Evolutionary conservation across 2,888 invertebrate genomes (phyloP).

Genomic region (Pristionchus fissidentatus): DNA sequence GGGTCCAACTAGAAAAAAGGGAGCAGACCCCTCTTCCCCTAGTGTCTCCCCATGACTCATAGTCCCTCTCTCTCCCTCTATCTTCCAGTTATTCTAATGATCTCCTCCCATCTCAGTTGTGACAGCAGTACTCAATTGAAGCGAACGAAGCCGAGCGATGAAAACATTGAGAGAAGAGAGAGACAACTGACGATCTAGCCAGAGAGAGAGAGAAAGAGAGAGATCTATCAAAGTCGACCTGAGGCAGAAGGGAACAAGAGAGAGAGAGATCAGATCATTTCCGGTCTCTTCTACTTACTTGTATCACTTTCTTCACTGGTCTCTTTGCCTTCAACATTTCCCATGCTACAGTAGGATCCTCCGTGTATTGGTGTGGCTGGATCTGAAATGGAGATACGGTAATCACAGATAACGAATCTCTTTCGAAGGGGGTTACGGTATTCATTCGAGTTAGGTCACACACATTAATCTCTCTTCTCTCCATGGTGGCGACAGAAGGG

Average conservation of each 20-base stretch:
- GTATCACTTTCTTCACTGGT: conserved; percentile 78
- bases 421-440: neutral
- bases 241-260: no score
- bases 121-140: conserved; percentile 38
- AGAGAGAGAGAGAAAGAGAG: no score
- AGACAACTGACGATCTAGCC: conserved; percentile 19
- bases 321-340: conserved; percentile 82
- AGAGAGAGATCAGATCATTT: neutral
- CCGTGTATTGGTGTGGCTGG: conserved; percentile 76
- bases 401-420: neutral
- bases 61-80: neutral
- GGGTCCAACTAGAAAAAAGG: no score
- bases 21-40: neutral
- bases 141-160: conserved; percentile 35
- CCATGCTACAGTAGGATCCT: conserved; percentile 85
- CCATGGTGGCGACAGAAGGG: neutral
- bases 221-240: no score
- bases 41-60: neutral
- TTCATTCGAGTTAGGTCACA: neutral
- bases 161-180: conserved; percentile 35
- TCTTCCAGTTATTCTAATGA: no score
- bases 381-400: conserved; percentile 55
- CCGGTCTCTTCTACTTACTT: no score
- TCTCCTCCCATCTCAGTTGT: conserved; percentile 17
- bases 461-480: conserved; percentile 28